Conservation (phyloP, 2,113 vertebrate genomes). For the Datnioides undecimradiatus region DNA sequence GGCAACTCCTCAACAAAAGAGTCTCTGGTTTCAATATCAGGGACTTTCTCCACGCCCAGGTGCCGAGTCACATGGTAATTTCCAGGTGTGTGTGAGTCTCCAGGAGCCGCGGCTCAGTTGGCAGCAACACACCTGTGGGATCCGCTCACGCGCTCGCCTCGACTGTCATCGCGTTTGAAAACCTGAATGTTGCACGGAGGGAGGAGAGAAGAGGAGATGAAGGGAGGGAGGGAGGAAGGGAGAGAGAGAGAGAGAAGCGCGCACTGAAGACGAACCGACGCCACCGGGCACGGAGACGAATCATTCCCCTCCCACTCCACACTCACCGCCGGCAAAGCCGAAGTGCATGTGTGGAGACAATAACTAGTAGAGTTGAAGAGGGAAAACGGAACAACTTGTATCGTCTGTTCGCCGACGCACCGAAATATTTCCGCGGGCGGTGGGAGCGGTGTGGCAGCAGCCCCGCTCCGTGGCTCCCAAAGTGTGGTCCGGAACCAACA, state of each 20-base stretch:
- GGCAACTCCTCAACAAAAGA: constrained; percentile 73
- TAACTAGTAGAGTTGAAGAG: not conserved
- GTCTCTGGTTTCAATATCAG: constrained; percentile 47
- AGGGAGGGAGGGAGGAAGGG: not conserved
- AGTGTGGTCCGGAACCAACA: constrained; percentile 39
- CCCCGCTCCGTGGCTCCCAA: constrained; percentile 26
- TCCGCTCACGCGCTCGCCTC: constrained; percentile 65
- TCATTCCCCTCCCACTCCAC: constrained; percentile 68
- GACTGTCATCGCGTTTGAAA: constrained; percentile 59
- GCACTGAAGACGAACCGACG: constrained; percentile 43
- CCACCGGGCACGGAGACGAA: constrained; percentile 38
- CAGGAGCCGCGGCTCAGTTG: constrained; percentile 35
- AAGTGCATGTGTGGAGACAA: constrained; percentile 2
- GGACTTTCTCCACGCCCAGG: constrained; percentile 86
- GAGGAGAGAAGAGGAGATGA: not conserved
- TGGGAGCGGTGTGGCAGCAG: constrained; percentile 25
- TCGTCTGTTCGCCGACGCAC: constrained; percentile 39
- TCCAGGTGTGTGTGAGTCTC: constrained; percentile 82
- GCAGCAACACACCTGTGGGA: constrained; percentile 83
- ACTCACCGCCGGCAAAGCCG: constrained; percentile 10
- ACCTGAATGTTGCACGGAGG: constrained; percentile 44
- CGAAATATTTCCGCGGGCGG: constrained; percentile 33
- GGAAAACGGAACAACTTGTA: constrained; percentile 36
- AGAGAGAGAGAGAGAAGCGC: not conserved
- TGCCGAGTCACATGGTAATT: constrained; percentile 83